Conservation (phyloP, 2,113 vertebrate genomes). For the Oreotrochilus melanogaster region DNA sequence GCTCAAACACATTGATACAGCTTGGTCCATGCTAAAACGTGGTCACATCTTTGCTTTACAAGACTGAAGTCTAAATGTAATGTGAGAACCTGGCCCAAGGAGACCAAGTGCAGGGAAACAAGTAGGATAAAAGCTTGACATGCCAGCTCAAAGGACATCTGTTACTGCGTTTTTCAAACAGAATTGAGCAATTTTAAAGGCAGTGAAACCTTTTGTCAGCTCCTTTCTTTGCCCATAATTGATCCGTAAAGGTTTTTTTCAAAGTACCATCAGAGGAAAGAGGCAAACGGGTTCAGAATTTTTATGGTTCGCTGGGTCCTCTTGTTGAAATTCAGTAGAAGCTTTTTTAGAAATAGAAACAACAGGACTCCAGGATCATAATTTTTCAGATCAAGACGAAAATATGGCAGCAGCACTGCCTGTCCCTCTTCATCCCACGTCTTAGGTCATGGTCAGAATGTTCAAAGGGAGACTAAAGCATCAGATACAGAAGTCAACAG, state of each 20-base stretch:
- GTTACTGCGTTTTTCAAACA: background rate
- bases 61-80: background rate
- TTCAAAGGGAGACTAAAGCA: background rate
- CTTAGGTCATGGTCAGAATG: background rate
- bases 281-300: background rate
- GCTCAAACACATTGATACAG: background rate
- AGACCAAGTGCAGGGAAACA: background rate
- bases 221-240: background rate
- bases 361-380: rapidly evolving
- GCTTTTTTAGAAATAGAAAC: background rate
- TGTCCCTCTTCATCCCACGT: background rate
- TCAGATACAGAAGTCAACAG: background rate
- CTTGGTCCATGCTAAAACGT: background rate
- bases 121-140: background rate
- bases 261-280: background rate
- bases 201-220: background rate
- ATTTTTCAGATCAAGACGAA: background rate
- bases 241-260: background rate
- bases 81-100: background rate
- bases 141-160: background rate
- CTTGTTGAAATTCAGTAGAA: background rate
- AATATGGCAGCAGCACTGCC: background rate
- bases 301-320: background rate
- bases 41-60: background rate
- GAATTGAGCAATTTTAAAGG: background rate